Base-by-base conservation (phyloP, 2,113 vertebrate species). In the Spizaetus ornatus region DNA sequence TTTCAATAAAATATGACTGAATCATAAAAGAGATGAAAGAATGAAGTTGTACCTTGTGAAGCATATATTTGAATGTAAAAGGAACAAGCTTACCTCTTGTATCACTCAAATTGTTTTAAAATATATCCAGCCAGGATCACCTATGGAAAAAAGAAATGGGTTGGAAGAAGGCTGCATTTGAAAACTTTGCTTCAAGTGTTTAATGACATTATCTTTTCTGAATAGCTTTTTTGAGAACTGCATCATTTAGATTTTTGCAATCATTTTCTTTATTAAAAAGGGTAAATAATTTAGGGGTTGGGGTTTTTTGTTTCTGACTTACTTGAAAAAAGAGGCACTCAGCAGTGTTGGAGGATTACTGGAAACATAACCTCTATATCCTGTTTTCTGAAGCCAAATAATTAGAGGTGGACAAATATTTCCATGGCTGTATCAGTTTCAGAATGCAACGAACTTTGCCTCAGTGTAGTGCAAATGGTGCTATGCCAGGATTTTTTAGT, bases 1-100 rank as follows among this genome's bases (percentile, higher is more conserved):
- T 91, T 96, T 94, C 95, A 88, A 83, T 79, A 77, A 90, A 95
- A 91, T 92, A 81, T 70, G 86, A 92, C 89, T 83, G 82, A 72
- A 82, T 90, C 48, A 40, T 82, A 62, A 87, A 71, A 71, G 72
- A 94, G 86, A 95, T 50, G 76, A 89, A 96, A 91, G 91, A 71
- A 91, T 56, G 34, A 86, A 93, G 85, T 58, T 88, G 76, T 82
- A 76, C 77, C 83, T 95, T 90, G 83, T 63, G 83, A 92, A 66
- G 61, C 74, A 21, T 82, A 90, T 94, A 42, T 80, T 72, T 86
- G 84, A 90, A 96, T 88, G 82, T 22, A 88, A 93, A 94, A 92
- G 48, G 69, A 91, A 88, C 62, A 59, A 32, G 17, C 42, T 81
- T 71, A 34, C 62, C 34, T 82, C 84, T 93, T 88, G 18, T 85